Percentiles rank a stretch among this genome's conserved stretches.
Conservation (phyloP, 2,888 invertebrate genomes). For the Acleris holmiana region DNA sequence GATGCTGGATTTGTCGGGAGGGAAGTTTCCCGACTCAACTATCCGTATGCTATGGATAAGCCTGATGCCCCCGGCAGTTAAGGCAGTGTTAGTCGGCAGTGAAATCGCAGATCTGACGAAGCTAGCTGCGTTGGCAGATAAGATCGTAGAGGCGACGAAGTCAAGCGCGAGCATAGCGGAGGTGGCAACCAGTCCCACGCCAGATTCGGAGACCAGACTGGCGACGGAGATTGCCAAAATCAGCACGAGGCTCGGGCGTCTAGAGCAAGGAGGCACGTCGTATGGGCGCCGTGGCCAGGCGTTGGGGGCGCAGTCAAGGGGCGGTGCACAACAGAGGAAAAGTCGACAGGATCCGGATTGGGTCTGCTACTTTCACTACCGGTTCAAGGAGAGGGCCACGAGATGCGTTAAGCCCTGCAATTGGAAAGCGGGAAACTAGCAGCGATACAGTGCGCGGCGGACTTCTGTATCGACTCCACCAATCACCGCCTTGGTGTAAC, state of each 20-base stretch:
- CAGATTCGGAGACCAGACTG: slow-evolving; percentile 1
- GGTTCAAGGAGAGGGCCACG: slow-evolving; percentile 6
- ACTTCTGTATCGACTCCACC: too few relatives aligned
- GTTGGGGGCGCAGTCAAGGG: slow-evolving; percentile 1
- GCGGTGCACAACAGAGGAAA: neutral
- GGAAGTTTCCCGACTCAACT: slow-evolving; percentile 12
- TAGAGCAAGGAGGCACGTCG: too few relatives aligned
- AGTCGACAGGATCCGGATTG: slow-evolving; percentile 3
- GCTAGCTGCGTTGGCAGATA: slow-evolving; percentile 18
- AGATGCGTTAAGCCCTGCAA: slow-evolving; percentile 13
- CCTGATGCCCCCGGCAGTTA: slow-evolving; percentile 12
- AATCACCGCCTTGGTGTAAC: too few relatives aligned
- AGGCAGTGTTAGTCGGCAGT: slow-evolving; percentile 20
- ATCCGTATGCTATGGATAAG: slow-evolving; percentile 16
- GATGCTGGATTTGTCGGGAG: neutral
- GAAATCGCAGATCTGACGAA: slow-evolving; percentile 9
- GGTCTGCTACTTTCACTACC: slow-evolving; percentile 23
- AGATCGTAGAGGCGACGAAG: slow-evolving; percentile 14
- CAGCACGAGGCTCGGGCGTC: too few relatives aligned
- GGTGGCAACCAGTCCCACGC: neutral
- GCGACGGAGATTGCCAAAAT: too few relatives aligned
- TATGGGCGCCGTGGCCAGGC: too few relatives aligned
- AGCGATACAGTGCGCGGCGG: too few relatives aligned
- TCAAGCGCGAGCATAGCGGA: neutral
- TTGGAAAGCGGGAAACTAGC: slow-evolving; percentile 2